Evolutionary conservation across 2,888 invertebrate species (phyloP).

Genomic region (Dryadula phaetusa): DNA sequence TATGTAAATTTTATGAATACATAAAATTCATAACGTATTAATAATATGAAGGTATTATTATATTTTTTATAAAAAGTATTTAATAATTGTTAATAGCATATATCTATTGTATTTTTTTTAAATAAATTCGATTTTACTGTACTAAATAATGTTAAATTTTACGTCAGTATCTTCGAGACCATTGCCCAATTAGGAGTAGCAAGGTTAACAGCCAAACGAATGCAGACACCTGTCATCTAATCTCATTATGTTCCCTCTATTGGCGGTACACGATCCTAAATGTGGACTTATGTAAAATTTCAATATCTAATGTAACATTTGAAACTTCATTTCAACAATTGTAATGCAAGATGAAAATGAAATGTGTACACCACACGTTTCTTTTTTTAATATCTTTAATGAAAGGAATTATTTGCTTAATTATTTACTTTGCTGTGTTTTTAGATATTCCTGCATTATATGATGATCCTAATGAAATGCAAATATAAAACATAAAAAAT

Average conservation of each 20-base stretch:
- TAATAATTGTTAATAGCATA: too few species aligned
- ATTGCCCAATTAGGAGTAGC: conserved; percentile 69
- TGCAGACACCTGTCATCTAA: conserved; percentile 69
- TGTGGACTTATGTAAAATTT: conserved; percentile 41
- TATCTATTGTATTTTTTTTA: too few species aligned
- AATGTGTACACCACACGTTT: too few species aligned
- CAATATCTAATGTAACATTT: neutral
- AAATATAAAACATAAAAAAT: too few species aligned
- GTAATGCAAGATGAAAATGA: neutral
- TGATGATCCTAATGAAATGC: too few species aligned
- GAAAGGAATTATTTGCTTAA: too few species aligned
- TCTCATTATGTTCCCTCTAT: conserved; percentile 56
- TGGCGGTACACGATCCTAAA: conserved; percentile 41
- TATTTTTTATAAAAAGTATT: too few species aligned
- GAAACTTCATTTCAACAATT: neutral
- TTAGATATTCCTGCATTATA: too few species aligned
- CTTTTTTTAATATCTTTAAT: too few species aligned
- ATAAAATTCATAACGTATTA: neutral
- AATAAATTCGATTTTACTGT: neutral
- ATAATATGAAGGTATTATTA: too few species aligned
- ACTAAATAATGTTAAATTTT: conserved; percentile 16
- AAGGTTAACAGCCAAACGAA: conserved; percentile 60
- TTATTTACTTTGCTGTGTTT: too few species aligned
- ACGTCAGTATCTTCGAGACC: conserved; percentile 38
- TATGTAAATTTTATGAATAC: neutral